Conservation (phyloP, 2,113 vertebrate species). For the Siniperca chuatsi region DNA sequence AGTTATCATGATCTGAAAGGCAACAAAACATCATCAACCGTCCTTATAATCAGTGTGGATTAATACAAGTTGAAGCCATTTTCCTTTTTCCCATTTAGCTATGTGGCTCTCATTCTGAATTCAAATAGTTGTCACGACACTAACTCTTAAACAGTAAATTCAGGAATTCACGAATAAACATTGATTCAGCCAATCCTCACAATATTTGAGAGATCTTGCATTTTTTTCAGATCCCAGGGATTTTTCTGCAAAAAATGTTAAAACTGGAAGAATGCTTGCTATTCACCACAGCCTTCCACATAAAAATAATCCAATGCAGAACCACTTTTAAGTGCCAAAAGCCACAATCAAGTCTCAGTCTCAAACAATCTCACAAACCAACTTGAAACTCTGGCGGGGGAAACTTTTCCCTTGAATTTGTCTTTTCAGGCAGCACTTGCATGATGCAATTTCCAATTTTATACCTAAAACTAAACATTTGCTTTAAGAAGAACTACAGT, state of each 20-base stretch:
- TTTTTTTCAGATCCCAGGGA: conserved; percentile 3
- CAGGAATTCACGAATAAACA: conserved; percentile 15
- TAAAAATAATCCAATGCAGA: not conserved
- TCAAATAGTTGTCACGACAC: not conserved
- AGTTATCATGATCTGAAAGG: conserved; percentile 20
- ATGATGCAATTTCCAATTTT: not conserved
- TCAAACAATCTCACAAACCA: not conserved
- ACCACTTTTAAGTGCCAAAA: not conserved
- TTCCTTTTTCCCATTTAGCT: not conserved
- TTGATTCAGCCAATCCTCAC: not conserved
- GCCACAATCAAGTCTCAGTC: not conserved
- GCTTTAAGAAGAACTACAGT: not conserved
- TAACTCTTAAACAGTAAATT: not conserved
- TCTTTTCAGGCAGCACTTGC: not conserved
- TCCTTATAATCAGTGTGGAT: not conserved
- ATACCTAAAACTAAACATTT: not conserved
- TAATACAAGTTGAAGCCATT: conserved; percentile 26
- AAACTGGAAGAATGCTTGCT: not conserved
- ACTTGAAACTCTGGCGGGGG: not conserved
- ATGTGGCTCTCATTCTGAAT: not conserved
- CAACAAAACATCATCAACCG: conserved; percentile 11
- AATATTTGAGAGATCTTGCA: not conserved
- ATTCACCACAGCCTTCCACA: conserved; percentile 2
- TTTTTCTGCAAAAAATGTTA: not conserved
- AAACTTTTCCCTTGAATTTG: not conserved